Conservation (phyloP, 1,140 invertebrate genomes). For the Ceratina australensis region DNA sequence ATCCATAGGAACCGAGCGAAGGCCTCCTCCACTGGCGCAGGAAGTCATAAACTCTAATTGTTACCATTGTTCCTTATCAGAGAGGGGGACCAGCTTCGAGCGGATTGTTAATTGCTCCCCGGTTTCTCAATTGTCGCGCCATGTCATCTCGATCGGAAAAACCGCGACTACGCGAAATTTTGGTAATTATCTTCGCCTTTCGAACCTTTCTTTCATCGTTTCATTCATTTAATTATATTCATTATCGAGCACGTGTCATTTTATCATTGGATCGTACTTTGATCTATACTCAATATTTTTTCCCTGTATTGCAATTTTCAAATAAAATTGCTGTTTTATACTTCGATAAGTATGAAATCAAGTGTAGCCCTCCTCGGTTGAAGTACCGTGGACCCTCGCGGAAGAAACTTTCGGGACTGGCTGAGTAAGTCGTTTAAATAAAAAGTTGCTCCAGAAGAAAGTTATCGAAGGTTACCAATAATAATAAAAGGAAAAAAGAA, state of each 20-base stretch:
- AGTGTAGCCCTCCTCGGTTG: neutral
- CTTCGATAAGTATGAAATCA: neutral
- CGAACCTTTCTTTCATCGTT: too few relatives aligned
- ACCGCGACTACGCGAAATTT: neutral
- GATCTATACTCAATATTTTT: too few relatives aligned
- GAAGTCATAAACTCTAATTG: slow-evolving; percentile 56
- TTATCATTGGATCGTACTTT: too few relatives aligned
- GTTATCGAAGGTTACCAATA: neutral
- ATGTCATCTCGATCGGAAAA: neutral
- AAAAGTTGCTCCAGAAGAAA: neutral
- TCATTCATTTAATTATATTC: too few relatives aligned
- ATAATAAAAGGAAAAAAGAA: neutral
- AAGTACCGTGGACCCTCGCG: too few relatives aligned
- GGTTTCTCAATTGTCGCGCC: neutral
- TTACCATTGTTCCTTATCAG: slow-evolving; percentile 51
- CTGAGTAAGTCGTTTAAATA: neutral
- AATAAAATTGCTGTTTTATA: too few relatives aligned
- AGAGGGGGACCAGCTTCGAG: too few relatives aligned
- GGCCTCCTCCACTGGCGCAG: slow-evolving; percentile 41
- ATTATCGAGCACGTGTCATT: too few relatives aligned
- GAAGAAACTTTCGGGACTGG: neutral
- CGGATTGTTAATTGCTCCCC: slow-evolving; percentile 12
- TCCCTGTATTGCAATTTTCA: too few relatives aligned
- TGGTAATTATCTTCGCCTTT: too few relatives aligned
- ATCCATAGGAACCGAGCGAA: slow-evolving; percentile 53